Conservation (phyloP, 2,113 vertebrate genomes). For the Seriola quinqueradiata region DNA sequence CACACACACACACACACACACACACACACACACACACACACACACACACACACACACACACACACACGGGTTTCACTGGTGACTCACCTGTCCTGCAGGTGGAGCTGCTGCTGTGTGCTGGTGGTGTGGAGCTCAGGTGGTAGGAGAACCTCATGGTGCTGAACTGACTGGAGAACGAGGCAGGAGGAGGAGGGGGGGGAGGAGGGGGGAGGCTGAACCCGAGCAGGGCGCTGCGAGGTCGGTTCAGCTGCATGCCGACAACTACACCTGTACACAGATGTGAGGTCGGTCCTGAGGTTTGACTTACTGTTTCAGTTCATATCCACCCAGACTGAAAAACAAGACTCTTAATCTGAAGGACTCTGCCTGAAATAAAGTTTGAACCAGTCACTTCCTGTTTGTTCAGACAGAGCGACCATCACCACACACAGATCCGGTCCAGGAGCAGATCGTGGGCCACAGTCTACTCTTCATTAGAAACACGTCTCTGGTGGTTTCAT, state of each 20-base stretch:
- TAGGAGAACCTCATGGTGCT: slow-evolving; percentile 84
- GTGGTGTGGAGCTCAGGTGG: slow-evolving; percentile 72
- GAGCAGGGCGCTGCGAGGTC: slow-evolving; percentile 68
- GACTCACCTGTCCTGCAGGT: slow-evolving; percentile 77
- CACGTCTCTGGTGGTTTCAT: neutral
- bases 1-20: no score
- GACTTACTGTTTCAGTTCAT: neutral
- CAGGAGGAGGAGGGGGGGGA: slow-evolving; percentile 33
- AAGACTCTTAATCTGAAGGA: slow-evolving; percentile 6
- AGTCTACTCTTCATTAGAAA: no score
- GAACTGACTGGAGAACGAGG: slow-evolving; percentile 82
- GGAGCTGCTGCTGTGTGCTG: slow-evolving; percentile 37
- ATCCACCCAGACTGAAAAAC: neutral
- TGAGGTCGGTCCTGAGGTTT: slow-evolving; percentile 21
- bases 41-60: no score
- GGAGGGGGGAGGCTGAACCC: slow-evolving; percentile 52
- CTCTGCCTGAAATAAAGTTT: no score
- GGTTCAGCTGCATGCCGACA: slow-evolving; percentile 80
- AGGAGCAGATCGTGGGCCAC: neutral
- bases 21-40: no score
- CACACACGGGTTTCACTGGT: no score
- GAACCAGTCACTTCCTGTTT: no score
- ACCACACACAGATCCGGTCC: no score
- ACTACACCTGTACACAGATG: slow-evolving; percentile 14
- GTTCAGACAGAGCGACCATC: no score